A percentile compares a stretch with the other conserved stretches of the same genome.
These are phyloP conservation scores for Lasioglossum pauxillum DNA, from an alignment of 2,888 invertebrate species.

Conservation along the genomic window DNA sequence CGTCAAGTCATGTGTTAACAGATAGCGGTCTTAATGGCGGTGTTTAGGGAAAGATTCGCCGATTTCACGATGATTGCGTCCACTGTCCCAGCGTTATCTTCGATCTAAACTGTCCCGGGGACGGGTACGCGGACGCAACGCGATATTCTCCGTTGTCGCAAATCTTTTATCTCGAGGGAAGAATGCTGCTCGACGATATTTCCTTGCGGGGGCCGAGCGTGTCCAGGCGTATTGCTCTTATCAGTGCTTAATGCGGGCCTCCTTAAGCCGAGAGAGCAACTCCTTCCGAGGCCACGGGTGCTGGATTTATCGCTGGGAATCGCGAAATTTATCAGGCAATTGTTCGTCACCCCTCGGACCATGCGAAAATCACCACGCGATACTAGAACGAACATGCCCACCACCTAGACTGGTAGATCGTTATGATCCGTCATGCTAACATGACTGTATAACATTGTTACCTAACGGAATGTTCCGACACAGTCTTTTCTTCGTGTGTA, in stretches of 20 bases:
- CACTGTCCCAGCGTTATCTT: conserved; percentile 18
- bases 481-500: neutral
- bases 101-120: conserved; percentile 40
- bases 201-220: neutral
- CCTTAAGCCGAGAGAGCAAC: conserved; percentile 12
- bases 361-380: neutral
- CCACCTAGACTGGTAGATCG: neutral
- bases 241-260: conserved; percentile 20
- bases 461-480: neutral
- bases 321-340: neutral
- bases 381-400: neutral
- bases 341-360: neutral
- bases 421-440: neutral
- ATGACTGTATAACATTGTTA: neutral
- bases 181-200: conserved; percentile 22
- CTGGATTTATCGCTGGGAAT: neutral
- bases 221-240: conserved; percentile 22
- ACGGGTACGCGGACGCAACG: neutral
- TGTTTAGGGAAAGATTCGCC: conserved; percentile 22
- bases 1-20: conserved; percentile 78
- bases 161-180: conserved; percentile 26
- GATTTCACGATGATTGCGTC: conserved; percentile 22
- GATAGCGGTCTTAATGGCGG: conserved; percentile 70
- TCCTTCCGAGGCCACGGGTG: neutral
- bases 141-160: neutral